These are phyloP conservation scores for Cheumatopsyche charites DNA, from an alignment of 1,140 invertebrate species.

Conservation along the genomic window DNA sequence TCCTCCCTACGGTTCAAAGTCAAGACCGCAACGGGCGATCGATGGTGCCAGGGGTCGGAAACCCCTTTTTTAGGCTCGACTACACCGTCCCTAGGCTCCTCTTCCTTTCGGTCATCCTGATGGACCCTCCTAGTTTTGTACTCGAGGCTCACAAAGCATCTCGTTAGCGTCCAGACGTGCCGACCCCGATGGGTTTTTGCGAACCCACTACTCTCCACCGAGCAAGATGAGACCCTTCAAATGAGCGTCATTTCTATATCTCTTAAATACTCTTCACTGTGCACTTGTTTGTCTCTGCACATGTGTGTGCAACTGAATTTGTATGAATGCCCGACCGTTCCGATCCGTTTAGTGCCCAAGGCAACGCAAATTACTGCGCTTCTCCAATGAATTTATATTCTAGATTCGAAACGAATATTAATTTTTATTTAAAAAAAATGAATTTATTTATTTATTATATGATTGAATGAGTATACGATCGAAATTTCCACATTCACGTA, in stretches of 20 bases:
- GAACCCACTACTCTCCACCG: background rate
- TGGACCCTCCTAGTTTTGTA: slow-evolving; percentile 24
- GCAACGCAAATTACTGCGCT: background rate
- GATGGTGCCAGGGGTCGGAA: background rate
- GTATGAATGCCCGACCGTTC: too few species aligned
- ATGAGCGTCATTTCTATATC: slow-evolving; percentile 4
- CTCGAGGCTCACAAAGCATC: slow-evolving; percentile 42
- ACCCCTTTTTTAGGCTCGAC: slow-evolving; percentile 14
- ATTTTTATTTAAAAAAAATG: slow-evolving; percentile 1
- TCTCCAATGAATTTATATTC: background rate
- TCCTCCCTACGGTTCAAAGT: slow-evolving; percentile 12
- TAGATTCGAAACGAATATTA: background rate
- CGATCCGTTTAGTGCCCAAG: too few species aligned
- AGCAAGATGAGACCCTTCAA: slow-evolving; percentile 16
- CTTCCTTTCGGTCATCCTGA: slow-evolving; percentile 25
- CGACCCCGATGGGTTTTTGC: slow-evolving; percentile 20
- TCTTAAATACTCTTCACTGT: background rate
- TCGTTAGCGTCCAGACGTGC: slow-evolving; percentile 42
- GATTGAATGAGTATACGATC: too few species aligned
- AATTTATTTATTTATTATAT: background rate
- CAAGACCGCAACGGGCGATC: background rate
- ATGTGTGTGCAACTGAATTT: too few species aligned
- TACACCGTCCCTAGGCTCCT: background rate
- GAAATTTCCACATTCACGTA: too few species aligned
- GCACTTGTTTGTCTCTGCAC: background rate